phyloP scores from a whole-genome alignment of 2,113 vertebrate species.

The Limnothrissa miodon region DNA sequence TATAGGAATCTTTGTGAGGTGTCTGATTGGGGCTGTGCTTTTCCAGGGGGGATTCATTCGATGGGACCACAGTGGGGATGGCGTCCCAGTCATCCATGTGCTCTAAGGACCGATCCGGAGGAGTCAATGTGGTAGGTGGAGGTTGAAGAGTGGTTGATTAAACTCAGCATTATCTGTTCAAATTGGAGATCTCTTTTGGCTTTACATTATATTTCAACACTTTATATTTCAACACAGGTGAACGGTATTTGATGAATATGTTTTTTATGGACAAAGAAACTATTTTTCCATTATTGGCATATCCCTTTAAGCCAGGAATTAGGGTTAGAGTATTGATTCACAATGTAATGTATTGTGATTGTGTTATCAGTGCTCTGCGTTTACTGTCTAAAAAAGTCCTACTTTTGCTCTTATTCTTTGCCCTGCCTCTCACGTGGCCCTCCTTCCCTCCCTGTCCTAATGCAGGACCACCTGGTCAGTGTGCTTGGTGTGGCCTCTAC shows the following conservation, averaged over 20 bases:
- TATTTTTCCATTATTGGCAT: no score
- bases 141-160: no score
- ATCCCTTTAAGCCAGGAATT: no score
- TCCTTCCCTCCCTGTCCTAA: background rate
- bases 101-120: constrained; percentile 80
- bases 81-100: constrained; percentile 87
- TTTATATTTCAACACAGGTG: no score
- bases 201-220: no score
- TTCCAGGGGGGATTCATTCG: constrained; percentile 74
- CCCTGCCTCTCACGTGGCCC: background rate
- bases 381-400: constrained; percentile 1
- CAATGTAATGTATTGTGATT: background rate
- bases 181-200: no score
- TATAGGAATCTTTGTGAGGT: background rate
- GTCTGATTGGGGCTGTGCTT: constrained; percentile 10
- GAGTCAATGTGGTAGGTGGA: constrained; percentile 86
- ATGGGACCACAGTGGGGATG: constrained; percentile 81
- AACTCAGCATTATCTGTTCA: no score
- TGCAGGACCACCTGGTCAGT: constrained; percentile 84
- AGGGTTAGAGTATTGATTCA: no score
- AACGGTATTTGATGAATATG: no score
- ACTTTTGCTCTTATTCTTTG: background rate
- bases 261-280: no score
- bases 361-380: background rate
- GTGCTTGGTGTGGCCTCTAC: constrained; percentile 86